Base-by-base conservation (phyloP, 2,113 vertebrate genomes). In the Leptobrachium leishanense region DNA sequence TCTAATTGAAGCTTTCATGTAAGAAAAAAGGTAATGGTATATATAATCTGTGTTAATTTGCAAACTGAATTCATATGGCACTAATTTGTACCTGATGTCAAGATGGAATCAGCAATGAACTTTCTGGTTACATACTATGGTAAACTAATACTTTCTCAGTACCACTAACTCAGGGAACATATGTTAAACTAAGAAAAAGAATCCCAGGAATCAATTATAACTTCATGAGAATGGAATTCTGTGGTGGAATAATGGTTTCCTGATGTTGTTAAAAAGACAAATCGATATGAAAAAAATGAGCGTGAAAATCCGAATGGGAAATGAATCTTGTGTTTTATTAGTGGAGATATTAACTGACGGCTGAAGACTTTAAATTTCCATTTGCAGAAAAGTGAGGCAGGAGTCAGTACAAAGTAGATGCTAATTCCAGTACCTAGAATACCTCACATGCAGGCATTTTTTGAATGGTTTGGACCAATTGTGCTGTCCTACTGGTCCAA, bases 141-240 rank as follows among this genome's bases (percentile, higher is more conserved):
- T 71, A 50, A 70, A 62, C 43, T 10, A 50, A 63, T 63, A 40
- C 67, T 41, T 70, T 10, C 67, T 13, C n/a, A 68, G 75, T 57
- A 43, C 5, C 57, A 3, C 50, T 76, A 42, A 66, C 65, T 40
- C n/a, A 43, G 55, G 65, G 65, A 50, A 59, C 39, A 68, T 8
- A 76, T 55, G 54, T 68, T 69, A 7, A 57, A 11, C 40, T 31
- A 31, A 43, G 6, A 77, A 77, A 46, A 46, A 72, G 42, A 15
- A 31, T 65, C 68, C 55, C 41, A 70, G 54, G 75, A 62, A 77
- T 71, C 55, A 77, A 70, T 70, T 70, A 77, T n/a, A 63, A 8
- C 76, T 31, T 77, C 76, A 70, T 9, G 43, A 42, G 67, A 77
- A 70, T 70, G 67, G 68, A 77, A 77, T 77, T 71, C 57, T 62